Base-by-base conservation (phyloP, 2,797 vertebrate genomes). In the Psittacula derbiana region DNA sequence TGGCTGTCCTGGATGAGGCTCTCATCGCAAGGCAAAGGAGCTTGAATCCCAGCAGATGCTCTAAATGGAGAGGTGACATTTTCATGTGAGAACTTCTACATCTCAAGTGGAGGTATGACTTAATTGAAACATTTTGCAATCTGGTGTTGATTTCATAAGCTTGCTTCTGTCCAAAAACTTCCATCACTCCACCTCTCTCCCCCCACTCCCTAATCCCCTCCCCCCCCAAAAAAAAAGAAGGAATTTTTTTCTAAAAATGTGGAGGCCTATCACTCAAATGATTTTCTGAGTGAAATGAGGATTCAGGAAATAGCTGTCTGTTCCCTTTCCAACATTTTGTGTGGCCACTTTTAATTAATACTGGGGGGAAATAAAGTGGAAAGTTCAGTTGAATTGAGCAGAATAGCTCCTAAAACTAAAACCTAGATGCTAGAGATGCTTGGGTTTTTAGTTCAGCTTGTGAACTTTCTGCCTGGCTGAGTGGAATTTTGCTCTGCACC, bases 111-210 rank as follows among this genome's bases (percentile, higher is more conserved):
- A 88, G 58, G 43, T 53, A 43, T 2, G 65, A 92, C 65, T 88
- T 91, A 65, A 92, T 75, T 1, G 0, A 92, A 94, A 72, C 84
- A 40, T 84, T 92, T 86, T 92, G 49, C 75, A 92, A 58, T 95
- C 80, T 91, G 87, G 30, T 18, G 1, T 81, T 88, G 80, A 79
- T 88, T 95, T 93, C 70, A 21, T 80, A 53, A 90, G 12, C 73
- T 92, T 90, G 44, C 41, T 85, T 87, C 89, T 93, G 75, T 87
- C 49, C 38, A 88, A 90, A 92, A 65, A 33, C 21, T 57, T 57
- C 55, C n/a, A 16, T 13, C n/a, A 33, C 55, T 57, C n/a, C n/a
- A 23, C 2, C 20, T n/a, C 20, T 31, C 20, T n/a, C 12, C 1
- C 6, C 7, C 5, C 0, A 0, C 16, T 46, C 36, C 7, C 30